A percentile compares a stretch with the other conserved stretches of the same genome.
phyloP scores from a whole-genome alignment of 2,797 vertebrate genomes.

The Catamblyrhynchus diadema region DNA sequence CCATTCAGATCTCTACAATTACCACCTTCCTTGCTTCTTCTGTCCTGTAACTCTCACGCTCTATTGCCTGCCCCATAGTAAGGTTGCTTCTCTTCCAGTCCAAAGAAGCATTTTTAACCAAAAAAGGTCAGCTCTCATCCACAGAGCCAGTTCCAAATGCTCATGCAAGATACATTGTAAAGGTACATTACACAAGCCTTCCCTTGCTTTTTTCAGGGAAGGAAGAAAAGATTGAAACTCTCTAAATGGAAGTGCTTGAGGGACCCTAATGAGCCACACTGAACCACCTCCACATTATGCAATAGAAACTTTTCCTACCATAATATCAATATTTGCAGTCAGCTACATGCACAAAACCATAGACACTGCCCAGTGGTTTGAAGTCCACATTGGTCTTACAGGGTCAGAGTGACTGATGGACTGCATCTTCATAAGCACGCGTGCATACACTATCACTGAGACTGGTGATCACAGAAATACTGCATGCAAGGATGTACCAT shows the following conservation, averaged over 20 bases:
- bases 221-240: neutral
- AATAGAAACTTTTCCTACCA: neutral
- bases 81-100: neutral
- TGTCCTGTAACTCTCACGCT: neutral
- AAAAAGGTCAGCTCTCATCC: neutral
- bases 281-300: neutral
- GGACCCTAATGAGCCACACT: neutral
- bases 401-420: neutral
- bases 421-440: neutral
- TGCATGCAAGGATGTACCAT: fast-evolving
- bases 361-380: neutral
- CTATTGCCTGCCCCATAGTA: neutral
- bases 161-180: fast-evolving
- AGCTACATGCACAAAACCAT: neutral
- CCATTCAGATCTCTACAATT: neutral
- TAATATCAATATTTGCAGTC: neutral
- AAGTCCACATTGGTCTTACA: neutral
- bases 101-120: neutral
- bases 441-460: neutral
- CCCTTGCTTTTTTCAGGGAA: neutral
- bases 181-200: neutral
- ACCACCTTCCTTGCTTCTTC: neutral
- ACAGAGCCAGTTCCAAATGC: neutral
- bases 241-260: neutral
- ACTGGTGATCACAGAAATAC: neutral